phyloP scores from a whole-genome alignment of 2,113 vertebrate genomes.

The Abramis brama region DNA sequence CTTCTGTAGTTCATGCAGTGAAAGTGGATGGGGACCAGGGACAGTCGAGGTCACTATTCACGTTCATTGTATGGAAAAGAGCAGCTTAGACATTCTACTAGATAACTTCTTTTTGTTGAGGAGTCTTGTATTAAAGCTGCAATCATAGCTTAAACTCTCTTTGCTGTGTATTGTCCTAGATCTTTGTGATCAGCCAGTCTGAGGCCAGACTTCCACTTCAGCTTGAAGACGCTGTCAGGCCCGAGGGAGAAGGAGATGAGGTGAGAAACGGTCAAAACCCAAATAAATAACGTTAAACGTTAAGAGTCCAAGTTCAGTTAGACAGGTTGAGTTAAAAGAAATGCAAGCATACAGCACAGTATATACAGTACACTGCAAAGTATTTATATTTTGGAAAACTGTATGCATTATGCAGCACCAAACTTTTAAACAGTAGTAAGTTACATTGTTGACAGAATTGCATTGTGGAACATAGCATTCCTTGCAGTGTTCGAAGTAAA shows the following conservation, averaged over 20 bases:
- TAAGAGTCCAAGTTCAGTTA: neutral
- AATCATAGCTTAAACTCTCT: neutral
- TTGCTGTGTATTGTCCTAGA: slow-evolving; percentile 75
- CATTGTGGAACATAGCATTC: neutral
- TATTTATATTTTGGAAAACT: neutral
- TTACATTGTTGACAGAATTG: neutral
- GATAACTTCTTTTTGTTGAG: neutral
- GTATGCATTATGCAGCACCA: neutral
- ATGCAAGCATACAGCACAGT: neutral
- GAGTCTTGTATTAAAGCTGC: neutral
- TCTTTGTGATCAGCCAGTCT: slow-evolving; percentile 94
- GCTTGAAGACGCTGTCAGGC: slow-evolving; percentile 92
- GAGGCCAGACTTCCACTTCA: slow-evolving; percentile 93
- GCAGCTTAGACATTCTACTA: neutral
- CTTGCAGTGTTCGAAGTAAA: neutral
- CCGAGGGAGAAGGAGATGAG: slow-evolving; percentile 94
- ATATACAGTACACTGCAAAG: neutral
- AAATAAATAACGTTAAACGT: neutral
- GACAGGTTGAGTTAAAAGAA: neutral
- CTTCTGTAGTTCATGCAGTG: neutral
- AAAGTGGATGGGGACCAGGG: neutral
- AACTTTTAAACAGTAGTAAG: neutral
- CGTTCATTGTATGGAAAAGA: neutral
- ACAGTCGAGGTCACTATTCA: neutral
- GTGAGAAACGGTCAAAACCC: slow-evolving; percentile 70